A percentile compares a stretch with the other conserved stretches of the same genome.
Evolutionary conservation across 2,113 vertebrate species (phyloP).

Genomic region (Rhinogobius similis): DNA sequence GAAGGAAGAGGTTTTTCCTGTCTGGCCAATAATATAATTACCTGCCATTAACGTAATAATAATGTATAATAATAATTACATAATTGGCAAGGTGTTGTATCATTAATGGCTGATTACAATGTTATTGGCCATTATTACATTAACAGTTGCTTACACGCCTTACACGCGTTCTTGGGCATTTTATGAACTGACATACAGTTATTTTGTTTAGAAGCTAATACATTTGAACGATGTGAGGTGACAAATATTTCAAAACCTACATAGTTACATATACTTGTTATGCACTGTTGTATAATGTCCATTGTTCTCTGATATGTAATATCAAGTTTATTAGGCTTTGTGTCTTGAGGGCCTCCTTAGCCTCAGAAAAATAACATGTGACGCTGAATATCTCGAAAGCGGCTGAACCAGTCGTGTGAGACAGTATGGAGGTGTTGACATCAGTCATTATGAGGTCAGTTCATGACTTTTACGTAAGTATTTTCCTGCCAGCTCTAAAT

Average conservation of each 20-base stretch:
- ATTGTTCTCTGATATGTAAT: too few species aligned
- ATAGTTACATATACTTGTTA: too few species aligned
- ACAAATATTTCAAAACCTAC: too few species aligned
- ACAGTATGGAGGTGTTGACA: not conserved
- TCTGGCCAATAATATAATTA: too few species aligned
- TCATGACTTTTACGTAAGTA: slow-evolving; percentile 2
- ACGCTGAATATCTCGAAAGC: not conserved
- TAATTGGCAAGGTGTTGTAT: too few species aligned
- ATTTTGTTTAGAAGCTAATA: not conserved
- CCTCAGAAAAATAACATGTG: not conserved
- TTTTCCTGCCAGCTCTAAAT: not conserved
- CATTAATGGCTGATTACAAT: too few species aligned
- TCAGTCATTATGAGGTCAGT: not conserved
- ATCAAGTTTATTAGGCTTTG: not conserved
- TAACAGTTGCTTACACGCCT: too few species aligned
- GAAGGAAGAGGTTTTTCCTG: too few species aligned
- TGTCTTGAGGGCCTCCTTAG: not conserved
- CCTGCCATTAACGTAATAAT: too few species aligned
- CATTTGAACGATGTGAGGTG: not conserved
- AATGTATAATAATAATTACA: too few species aligned
- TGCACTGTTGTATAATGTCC: too few species aligned
- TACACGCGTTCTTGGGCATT: not conserved
- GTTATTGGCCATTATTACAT: too few species aligned
- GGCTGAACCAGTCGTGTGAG: not conserved
- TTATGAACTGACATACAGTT: not conserved